A percentile compares a stretch with the other conserved stretches of the same genome.
Evolutionary conservation across 2,113 vertebrate species (phyloP).

Genomic region (Pteruthius melanotis): DNA sequence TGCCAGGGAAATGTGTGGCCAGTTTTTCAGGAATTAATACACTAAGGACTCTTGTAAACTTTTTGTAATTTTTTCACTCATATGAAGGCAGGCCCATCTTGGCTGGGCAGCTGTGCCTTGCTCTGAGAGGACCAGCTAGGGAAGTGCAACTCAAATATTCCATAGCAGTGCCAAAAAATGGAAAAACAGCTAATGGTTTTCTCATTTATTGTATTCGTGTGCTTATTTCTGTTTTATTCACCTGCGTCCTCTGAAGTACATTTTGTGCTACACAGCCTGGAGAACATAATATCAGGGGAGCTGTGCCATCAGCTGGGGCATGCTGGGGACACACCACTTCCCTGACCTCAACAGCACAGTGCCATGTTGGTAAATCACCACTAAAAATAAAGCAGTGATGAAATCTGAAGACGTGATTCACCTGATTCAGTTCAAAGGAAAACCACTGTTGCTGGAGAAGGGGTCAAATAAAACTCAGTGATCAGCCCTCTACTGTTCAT

Average conservation of each 20-base stretch:
- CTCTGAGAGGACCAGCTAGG: background rate
- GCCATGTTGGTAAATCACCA: background rate
- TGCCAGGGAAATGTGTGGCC: background rate
- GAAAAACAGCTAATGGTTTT: background rate
- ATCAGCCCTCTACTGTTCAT: background rate
- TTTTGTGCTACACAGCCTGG: background rate
- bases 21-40: background rate
- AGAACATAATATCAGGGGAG: background rate
- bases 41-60: background rate
- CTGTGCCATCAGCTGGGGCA: background rate
- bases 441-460: background rate
- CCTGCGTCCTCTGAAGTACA: background rate
- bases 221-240: background rate
- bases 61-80: background rate
- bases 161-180: background rate
- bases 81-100: background rate
- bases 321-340: background rate
- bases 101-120: background rate
- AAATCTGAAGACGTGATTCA: background rate
- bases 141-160: background rate
- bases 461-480: background rate
- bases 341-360: background rate
- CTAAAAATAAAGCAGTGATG: background rate
- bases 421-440: background rate
- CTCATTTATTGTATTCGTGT: background rate